Percentiles rank a stretch among this genome's conserved stretches.
Conservation (phyloP, 2,113 vertebrate species). For the Ciconia maguari region DNA sequence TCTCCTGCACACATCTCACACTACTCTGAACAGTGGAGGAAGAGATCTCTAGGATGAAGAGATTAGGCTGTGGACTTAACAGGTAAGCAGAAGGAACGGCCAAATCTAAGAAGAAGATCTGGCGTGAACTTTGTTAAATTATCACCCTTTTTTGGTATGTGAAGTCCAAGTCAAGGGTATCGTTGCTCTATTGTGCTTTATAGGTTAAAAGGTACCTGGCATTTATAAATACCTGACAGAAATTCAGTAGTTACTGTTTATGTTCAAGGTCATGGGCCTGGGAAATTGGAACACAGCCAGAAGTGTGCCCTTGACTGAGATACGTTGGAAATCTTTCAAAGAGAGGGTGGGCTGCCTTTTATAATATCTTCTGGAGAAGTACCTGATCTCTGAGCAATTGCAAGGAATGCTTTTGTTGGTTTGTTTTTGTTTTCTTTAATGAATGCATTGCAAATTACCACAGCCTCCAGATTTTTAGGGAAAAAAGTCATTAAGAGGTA, state of each 20-base stretch:
- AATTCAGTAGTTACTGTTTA: not conserved
- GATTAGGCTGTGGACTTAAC: not conserved
- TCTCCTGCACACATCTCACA: not conserved
- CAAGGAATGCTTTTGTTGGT: not conserved
- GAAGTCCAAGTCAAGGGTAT: not conserved
- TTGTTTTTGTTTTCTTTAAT: not conserved
- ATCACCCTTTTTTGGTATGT: not conserved
- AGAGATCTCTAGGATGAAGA: fast-evolving
- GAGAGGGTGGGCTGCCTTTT: not conserved
- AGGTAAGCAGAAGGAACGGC: not conserved
- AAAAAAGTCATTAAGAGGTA: not conserved
- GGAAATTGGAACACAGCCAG: not conserved
- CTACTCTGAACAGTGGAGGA: not conserved
- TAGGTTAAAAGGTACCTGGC: not conserved
- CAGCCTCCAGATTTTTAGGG: not conserved
- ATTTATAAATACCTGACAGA: not conserved
- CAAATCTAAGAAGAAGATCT: not conserved
- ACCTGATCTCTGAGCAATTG: not conserved
- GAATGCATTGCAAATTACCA: not conserved
- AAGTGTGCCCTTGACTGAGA: fast-evolving
- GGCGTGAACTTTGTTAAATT: not conserved
- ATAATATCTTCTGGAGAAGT: not conserved
- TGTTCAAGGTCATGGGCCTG: not conserved
- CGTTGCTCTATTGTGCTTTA: not conserved
- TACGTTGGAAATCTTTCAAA: not conserved